phyloP scores from a whole-genome alignment of 2,113 vertebrate genomes.

The Agapornis roseicollis region DNA sequence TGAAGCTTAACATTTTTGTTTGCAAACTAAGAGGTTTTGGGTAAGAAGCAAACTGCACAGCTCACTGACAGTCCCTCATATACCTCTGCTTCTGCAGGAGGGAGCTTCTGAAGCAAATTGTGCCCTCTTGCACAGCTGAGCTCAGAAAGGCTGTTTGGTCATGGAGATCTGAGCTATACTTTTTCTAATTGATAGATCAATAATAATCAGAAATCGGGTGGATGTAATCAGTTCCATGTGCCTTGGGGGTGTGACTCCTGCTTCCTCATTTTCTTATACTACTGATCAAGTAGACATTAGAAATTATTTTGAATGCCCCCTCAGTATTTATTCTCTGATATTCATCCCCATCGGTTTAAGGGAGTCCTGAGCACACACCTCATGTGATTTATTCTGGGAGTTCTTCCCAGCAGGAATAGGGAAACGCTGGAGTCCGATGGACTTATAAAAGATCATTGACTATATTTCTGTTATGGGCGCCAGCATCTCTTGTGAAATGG shows the following conservation, averaged over 20 bases:
- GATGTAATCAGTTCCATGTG: not conserved
- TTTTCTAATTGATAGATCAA: not conserved
- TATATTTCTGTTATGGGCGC: slow-evolving; percentile 74
- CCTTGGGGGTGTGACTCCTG: not conserved
- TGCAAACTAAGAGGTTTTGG: not conserved
- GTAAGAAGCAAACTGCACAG: not conserved
- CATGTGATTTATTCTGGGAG: not conserved
- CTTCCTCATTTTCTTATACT: not conserved
- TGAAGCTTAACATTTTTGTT: not conserved
- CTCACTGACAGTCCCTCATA: not conserved
- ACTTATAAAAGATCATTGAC: slow-evolving; percentile 66
- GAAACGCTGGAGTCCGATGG: not conserved
- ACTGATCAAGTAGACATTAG: not conserved
- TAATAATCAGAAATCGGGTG: not conserved
- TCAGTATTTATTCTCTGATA: not conserved
- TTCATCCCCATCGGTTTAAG: not conserved
- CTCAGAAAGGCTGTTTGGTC: not conserved
- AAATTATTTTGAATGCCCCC: not conserved
- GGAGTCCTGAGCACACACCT: slow-evolving; percentile 30
- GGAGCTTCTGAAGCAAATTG: not conserved
- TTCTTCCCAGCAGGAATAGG: not conserved
- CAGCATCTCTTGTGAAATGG: slow-evolving; percentile 75
- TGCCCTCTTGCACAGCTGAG: not conserved
- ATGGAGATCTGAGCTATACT: not conserved
- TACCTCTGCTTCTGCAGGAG: not conserved